Evolutionary conservation across 2,888 invertebrate genomes (phyloP), one percentile per base, ranked within the genome.

Genomic region (Tinea pellionella): DNA sequence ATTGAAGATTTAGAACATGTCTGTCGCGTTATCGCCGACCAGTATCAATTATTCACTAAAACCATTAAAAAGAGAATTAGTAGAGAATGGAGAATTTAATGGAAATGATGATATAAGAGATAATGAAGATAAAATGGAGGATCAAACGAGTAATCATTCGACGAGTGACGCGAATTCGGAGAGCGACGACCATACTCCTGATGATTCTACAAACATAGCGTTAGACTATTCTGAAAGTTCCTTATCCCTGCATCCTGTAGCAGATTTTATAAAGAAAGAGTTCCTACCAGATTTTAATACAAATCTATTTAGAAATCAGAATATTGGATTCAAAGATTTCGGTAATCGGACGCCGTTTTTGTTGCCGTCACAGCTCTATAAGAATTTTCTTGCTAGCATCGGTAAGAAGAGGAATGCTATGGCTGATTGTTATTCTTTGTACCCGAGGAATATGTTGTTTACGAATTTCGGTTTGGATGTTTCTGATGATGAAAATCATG

Each of bases 281-380:
- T 83, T 88, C 65, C 74, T 87, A 63, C 81, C 88, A 13, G 88
- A 88, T 8, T 86, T 87, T 60, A 68, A 73, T 16, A 65, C 61
- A 3, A 87, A 85, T 68, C 82, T 85, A 1, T 86, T 87, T 68
- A 70, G 85, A 63, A 82, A 77, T 63, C 85, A 85, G 60, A 82
- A 75, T 66, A 65, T 86, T 15, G 66, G 69, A 0, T 87, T 85
- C 59, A 87, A 87, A 63, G 79, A 86, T 71, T 80, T 83, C 60
- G 78, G 80, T 60, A 79, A 73, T 62, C 63, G 70, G 0, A 68
- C 88, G 0, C 88, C 89, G 13, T 92, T 92, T 68, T 76, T 94
- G 59, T 82, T 94, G 63, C 94, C 94, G 9, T 91, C 93, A 61
- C 94, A 94, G 71, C 86, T 94, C 67, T 94, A 94, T 73, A 94